Conservation (phyloP, 2,888 invertebrate genomes). For the Smittia sp. region DNA sequence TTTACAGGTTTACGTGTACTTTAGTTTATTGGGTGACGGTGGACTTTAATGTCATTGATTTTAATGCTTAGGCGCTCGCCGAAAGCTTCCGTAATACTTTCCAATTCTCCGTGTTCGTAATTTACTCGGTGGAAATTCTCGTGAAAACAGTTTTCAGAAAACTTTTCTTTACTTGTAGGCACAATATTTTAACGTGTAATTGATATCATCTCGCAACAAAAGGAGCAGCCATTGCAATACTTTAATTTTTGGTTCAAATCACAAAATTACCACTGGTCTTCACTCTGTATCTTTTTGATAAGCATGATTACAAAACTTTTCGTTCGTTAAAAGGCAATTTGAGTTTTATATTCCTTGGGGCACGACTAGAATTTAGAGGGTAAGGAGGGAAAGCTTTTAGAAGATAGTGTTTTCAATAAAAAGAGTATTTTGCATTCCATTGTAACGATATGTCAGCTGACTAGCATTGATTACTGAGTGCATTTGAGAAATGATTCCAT, state of each 20-base stretch:
- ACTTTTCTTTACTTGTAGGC: neutral
- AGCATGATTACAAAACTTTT: neutral
- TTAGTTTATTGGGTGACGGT: too few relatives aligned
- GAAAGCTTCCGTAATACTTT: too few relatives aligned
- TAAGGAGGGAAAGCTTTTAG: neutral
- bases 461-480: neutral
- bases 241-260: neutral
- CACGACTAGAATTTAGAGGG: neutral
- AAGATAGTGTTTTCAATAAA: neutral
- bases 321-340: neutral
- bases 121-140: too few relatives aligned
- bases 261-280: neutral
- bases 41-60: too few relatives aligned
- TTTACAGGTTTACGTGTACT: too few relatives aligned
- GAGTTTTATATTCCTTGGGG: slow-evolving; percentile 6
- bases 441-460: neutral
- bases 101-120: too few relatives aligned
- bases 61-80: too few relatives aligned
- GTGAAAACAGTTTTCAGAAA: too few relatives aligned
- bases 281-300: neutral
- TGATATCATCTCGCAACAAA: neutral
- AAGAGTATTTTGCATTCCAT: neutral
- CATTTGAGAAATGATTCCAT: neutral
- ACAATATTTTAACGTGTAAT: neutral
- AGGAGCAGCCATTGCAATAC: neutral